phyloP scores from a whole-genome alignment of 2,888 invertebrate genomes.

The Pristionchus fissidentatus region DNA sequence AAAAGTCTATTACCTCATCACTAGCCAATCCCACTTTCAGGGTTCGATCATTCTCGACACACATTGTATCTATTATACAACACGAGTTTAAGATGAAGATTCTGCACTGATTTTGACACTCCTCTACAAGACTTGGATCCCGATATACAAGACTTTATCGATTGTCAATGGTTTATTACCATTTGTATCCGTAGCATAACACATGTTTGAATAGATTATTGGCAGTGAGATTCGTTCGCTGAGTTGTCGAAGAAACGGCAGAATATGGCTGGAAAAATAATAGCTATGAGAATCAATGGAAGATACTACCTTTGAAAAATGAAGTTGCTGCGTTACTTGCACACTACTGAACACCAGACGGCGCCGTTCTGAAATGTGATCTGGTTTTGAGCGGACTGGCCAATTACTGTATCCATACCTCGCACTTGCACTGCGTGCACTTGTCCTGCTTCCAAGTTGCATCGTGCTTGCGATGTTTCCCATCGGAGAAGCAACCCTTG shows the following conservation, averaged over 20 bases:
- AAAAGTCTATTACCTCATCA: background rate
- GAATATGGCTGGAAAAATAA: conserved; percentile 6
- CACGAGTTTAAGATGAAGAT: no score
- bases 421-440: conserved; percentile 65
- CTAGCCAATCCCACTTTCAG: conserved; percentile 20
- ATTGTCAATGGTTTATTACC: no score
- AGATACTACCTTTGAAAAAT: background rate
- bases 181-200: no score
- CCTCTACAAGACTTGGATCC: no score
- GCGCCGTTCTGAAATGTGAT: conserved; percentile 32
- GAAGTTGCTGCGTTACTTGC: background rate
- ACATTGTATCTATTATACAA: no score
- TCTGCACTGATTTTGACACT: no score
- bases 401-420: conserved; percentile 54
- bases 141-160: no score
- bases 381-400: background rate
- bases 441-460: conserved; percentile 59
- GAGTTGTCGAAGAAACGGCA: background rate
- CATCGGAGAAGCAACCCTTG: conserved; percentile 49
- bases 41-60: conserved; percentile 58
- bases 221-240: conserved; percentile 46
- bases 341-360: background rate
- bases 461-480: conserved; percentile 53
- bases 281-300: background rate
- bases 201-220: background rate